phyloP scores from a whole-genome alignment of 2,797 vertebrate genomes.

The Natrix natrix region DNA sequence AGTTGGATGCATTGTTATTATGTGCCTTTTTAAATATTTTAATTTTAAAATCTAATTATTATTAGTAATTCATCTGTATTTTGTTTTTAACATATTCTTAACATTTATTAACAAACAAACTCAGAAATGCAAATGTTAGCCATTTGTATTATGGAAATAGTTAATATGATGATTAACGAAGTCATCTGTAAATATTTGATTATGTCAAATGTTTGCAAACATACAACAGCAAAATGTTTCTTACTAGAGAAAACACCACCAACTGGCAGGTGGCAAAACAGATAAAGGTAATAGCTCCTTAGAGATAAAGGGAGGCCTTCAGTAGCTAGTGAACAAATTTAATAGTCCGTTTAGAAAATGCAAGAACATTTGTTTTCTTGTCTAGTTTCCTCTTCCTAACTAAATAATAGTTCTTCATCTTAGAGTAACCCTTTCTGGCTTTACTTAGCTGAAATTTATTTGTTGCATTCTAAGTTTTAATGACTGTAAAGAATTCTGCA shows the following conservation, averaged over 20 bases:
- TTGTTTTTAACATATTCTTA: background rate
- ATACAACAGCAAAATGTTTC: background rate
- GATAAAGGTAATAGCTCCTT: accelerated
- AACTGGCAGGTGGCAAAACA: background rate
- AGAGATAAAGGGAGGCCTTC: background rate
- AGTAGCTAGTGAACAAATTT: slow-evolving; percentile 17
- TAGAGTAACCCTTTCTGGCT: slow-evolving; percentile 2
- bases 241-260: background rate
- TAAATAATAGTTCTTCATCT: slow-evolving; percentile 16
- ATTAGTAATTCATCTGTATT: background rate
- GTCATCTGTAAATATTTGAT: background rate
- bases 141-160: background rate
- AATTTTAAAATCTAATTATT: background rate
- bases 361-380: background rate
- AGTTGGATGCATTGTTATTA: background rate
- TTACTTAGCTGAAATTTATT: slow-evolving; percentile 30
- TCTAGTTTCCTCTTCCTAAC: slow-evolving; percentile 22
- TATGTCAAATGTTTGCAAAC: background rate
- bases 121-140: background rate
- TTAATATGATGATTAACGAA: background rate
- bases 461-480: slow-evolving; percentile 41
- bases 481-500: slow-evolving; percentile 35
- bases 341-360: slow-evolving; percentile 22
- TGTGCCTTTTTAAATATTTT: background rate
- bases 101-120: background rate